These are phyloP conservation scores for Meiosimyza platycephala DNA, from an alignment of 2,888 invertebrate genomes.

Conservation along the genomic window DNA sequence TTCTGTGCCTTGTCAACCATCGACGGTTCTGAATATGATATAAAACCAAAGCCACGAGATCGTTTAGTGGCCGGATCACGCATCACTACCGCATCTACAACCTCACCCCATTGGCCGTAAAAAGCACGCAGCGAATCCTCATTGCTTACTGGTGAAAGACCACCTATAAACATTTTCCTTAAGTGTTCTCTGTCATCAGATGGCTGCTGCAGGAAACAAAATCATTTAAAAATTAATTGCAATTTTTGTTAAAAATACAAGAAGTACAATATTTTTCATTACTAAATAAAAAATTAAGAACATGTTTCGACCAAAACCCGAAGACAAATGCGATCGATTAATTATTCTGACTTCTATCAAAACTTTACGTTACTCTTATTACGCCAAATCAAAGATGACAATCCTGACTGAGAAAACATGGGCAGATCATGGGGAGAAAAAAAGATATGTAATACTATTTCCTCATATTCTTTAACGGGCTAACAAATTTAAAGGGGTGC, in stretches of 20 bases:
- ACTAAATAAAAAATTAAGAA: no score
- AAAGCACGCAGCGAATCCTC: constrained; percentile 55
- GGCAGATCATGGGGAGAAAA: no score
- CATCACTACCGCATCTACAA: constrained; percentile 61
- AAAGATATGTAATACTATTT: no score
- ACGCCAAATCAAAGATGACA: no score
- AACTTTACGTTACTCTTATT: no score
- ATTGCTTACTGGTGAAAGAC: constrained; percentile 57
- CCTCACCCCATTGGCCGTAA: constrained; percentile 58
- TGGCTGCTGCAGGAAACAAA: background rate
- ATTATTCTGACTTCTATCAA: no score
- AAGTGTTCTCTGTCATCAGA: constrained; percentile 53
- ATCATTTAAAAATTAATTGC: background rate
- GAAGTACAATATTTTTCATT: no score
- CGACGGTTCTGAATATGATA: constrained; percentile 54
- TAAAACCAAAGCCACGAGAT: constrained; percentile 63
- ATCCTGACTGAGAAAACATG: no score
- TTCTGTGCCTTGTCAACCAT: constrained; percentile 61
- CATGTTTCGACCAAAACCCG: no score
- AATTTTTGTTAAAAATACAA: background rate
- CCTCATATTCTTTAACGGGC: no score
- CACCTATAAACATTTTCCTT: constrained; percentile 62
- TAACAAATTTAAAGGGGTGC: no score
- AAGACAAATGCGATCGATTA: no score
- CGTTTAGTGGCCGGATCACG: constrained; percentile 60